Evolutionary conservation across 1,140 invertebrate genomes (phyloP), one percentile per base, ranked within the genome.

Genomic region (Eulimnadia texana): DNA sequence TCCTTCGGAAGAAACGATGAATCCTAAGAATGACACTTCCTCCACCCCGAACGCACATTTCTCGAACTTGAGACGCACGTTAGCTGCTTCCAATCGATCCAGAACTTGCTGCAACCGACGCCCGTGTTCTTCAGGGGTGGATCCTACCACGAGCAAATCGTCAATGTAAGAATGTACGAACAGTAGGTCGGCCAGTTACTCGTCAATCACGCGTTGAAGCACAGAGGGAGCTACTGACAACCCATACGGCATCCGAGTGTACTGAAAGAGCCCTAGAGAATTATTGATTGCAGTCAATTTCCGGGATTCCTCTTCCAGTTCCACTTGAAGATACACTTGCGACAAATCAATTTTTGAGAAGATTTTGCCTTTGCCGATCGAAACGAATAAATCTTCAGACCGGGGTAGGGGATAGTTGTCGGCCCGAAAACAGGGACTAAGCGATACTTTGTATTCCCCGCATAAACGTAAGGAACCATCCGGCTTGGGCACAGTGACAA

Each of bases 401-500:
- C 61, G 63, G 2, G 70, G 72, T 3, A 74, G 53, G 2, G 71
- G 71, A 63, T 73, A 68, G 24, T 69, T 67, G 50, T 68, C 64
- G 25, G 64, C 56, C 33, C 65, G 16, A 58, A 70, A 63, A 25
- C 60, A 64, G 20, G 59, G 68, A 63, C 75, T 75, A 3, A 78
- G 57, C 3, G 73, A 75, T 2, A 68, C 65, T 61, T 74, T 73
- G 68, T 74, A 79, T 68, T 80, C 77, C 1, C 68, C 71, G 66
- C 76, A 77, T 28, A 80, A 68, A 20, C 77, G 62, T 29, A 74
- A 64, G 19, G 67, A 64, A 10, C 72, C 73, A 64, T 79, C 68
- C 0, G 68, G 54, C 62, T 80, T 80, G 20, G 68, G 29, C 0
- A 78, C 72, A 2, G 72, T 67, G 0, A 80, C 77, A 6, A 80